Conservation (phyloP, 2,113 vertebrate genomes). For the Melospiza melodia region DNA sequence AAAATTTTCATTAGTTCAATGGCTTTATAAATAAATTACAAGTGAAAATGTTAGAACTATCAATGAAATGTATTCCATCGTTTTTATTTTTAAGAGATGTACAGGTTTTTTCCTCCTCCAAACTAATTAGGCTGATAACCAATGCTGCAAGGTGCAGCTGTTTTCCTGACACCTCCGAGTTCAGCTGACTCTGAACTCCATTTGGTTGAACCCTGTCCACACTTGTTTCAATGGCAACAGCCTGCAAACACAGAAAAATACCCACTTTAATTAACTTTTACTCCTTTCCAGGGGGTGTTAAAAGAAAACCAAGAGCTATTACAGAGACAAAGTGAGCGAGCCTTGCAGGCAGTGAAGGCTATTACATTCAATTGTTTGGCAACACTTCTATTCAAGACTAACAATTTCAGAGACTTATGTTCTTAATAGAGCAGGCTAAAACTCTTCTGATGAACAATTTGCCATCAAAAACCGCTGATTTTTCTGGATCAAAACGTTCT, state of each 20-base stretch:
- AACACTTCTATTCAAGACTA: conserved; percentile 40
- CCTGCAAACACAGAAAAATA: conserved; percentile 36
- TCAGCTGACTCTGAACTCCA: not conserved
- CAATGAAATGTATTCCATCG: not conserved
- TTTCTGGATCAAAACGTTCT: conserved; percentile 35
- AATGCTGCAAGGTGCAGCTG: not conserved
- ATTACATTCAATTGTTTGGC: conserved; percentile 44
- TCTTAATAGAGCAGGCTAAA: conserved; percentile 33
- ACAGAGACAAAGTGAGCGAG: conserved; percentile 24
- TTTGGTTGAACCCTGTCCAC: not conserved
- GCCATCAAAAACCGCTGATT: conserved; percentile 55
- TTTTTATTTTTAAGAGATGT: not conserved
- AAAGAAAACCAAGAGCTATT: conserved; percentile 50
- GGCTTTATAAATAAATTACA: not conserved
- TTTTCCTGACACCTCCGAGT: not conserved
- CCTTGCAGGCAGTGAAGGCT: conserved; percentile 18
- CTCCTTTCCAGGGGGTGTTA: conserved; percentile 50
- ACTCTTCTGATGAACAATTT: conserved; percentile 54
- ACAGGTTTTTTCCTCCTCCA: not conserved
- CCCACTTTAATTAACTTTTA: conserved; percentile 65
- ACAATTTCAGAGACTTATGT: conserved; percentile 55
- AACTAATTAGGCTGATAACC: not conserved
- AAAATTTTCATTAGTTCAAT: not conserved
- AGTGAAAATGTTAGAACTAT: not conserved
- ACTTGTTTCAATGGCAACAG: conserved; percentile 33